Evolutionary conservation across 1,140 invertebrate species (phyloP), one percentile per base, ranked within the genome.

Genomic region (Mya arenaria): DNA sequence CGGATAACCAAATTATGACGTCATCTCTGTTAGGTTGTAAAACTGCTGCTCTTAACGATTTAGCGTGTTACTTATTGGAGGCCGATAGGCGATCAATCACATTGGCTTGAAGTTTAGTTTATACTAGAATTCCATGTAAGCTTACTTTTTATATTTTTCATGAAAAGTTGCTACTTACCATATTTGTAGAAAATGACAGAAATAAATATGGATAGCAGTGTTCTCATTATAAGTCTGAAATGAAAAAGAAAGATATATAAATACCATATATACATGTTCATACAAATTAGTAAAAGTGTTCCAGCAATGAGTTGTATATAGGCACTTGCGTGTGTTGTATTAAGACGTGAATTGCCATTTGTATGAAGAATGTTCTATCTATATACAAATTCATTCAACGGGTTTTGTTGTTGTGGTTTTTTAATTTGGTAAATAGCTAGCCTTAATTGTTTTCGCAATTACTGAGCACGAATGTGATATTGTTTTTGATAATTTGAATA

Each of bases 151-250:
- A 36, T 56, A 10, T 6, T 37, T 8, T 8, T 17, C 6, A 36
- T 28, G 55, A 2, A 48, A 5, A 17, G 36, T 28, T n/a, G 32
- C 3, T 17, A 65, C 73, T 75, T 30, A 75, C 73, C 73, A 4
- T 75, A 17, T 48, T 65, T 75, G 73, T 75, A 75, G 73, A 60
- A 75, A 1, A 34, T 37, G 58, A 65, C 73, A 15, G 41, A 63
- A 32, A 75, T 39, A 48, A 75, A 48, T 48, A 75, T 39, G 3
- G 39, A 63, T 2, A 75, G 10, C 4, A 39, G 23, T 19, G 58
- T 41, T 75, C 48, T 75, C 73, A 75, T 75, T n/a, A 5, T 74
- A 62, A 32, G 28, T 36, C 62, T 65, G 62, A 34, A 34, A 32
- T 32, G 37, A 34, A 19, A 8, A 65, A 4, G 34, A 34, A 13